A percentile compares a stretch with the other conserved stretches of the same genome.
These are phyloP conservation scores for Drosophila lacteicornis DNA, from an alignment of 1,140 invertebrate species.

Conservation along the genomic window DNA sequence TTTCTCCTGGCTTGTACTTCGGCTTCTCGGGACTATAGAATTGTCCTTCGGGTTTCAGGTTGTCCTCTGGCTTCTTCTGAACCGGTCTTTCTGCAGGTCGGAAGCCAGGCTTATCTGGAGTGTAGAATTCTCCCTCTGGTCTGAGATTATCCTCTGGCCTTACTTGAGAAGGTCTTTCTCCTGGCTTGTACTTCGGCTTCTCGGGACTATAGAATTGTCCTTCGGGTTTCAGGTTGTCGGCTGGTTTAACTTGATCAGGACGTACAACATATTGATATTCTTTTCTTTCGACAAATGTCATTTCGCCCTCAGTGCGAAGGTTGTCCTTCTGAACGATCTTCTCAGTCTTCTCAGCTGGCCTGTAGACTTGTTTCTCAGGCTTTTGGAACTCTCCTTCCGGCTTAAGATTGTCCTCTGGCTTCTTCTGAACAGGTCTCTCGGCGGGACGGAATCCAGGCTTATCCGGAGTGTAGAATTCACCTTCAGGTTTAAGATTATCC, in stretches of 20 bases:
- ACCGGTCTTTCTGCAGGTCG: constrained; percentile 82
- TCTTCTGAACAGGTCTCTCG: constrained; percentile 86
- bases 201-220: constrained; percentile 85
- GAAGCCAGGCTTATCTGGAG: constrained; percentile 83
- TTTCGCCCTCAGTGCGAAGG: constrained; percentile 85
- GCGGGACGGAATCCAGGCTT: constrained; percentile 55
- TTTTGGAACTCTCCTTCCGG: constrained; percentile 86
- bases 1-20: constrained; percentile 86
- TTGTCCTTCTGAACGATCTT: constrained; percentile 85
- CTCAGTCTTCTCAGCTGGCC: constrained; percentile 77
- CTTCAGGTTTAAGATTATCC: constrained; percentile 86
- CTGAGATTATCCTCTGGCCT: constrained; percentile 87
- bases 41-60: constrained; percentile 88
- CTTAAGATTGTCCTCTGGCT: constrained; percentile 86
- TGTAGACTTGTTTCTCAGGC: constrained; percentile 67
- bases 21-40: constrained; percentile 84
- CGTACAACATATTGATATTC: constrained; percentile 85
- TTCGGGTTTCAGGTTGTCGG: constrained; percentile 88
- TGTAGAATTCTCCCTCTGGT: constrained; percentile 76
- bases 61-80: constrained; percentile 84
- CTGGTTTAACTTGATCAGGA: constrained; percentile 86
- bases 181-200: constrained; percentile 85
- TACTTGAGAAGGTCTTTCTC: constrained; percentile 86
- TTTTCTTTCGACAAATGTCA: constrained; percentile 86
- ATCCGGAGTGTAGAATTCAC: constrained; percentile 86